Evolutionary conservation across 23 tunicate species (phyloP), one percentile per base, ranked within the genome.

Genomic region (Phallusia fumigata): DNA sequence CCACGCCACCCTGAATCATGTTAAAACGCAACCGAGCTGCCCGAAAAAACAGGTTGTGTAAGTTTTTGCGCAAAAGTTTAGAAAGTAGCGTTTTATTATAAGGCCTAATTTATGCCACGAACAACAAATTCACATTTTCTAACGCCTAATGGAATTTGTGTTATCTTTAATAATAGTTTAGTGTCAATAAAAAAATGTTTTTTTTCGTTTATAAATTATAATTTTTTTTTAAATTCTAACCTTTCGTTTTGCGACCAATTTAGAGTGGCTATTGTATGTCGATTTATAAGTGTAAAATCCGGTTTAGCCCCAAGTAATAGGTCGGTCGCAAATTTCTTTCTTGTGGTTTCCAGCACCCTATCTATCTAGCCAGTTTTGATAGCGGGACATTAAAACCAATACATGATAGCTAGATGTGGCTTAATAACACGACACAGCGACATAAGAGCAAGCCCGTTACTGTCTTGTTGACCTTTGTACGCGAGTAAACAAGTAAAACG

Each of bases 351-450:
- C 28, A 24, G 5, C 26, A 24, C 28, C 69, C 26, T 24, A 58
- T 58, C 16, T 16, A 58, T 58, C 69, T 22, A 1, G 69, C 28
- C 26, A 24, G 69, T 58, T 58, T 58, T 58, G 69, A 58, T 58
- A 58, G 69, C 13, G 69, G 15, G 69, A 58, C 69, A 58, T 58
- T 58, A 58, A 58, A 58, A 58, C 69, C 69, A 58, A 58, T 58
- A 58, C 28, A 24, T 5, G 69, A 21, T 22, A 13, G 69, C 69
- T 58, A 58, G 69, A 58, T 58, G 69, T 58, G 69, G 69, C 69
- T 21, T 58, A 6, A 6, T 58, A 58, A 58, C 69, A 58, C 69
- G 28, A 58, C 11, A 22, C 26, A 6, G 28, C 28, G 69, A 58
- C 69, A 58, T 16, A 58, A 8, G 28, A 22, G 28, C 69, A 22